Percentiles rank a stretch among this genome's conserved stretches.
phyloP scores from a whole-genome alignment of 2,888 invertebrate genomes.

The Metallyticus violacea region DNA sequence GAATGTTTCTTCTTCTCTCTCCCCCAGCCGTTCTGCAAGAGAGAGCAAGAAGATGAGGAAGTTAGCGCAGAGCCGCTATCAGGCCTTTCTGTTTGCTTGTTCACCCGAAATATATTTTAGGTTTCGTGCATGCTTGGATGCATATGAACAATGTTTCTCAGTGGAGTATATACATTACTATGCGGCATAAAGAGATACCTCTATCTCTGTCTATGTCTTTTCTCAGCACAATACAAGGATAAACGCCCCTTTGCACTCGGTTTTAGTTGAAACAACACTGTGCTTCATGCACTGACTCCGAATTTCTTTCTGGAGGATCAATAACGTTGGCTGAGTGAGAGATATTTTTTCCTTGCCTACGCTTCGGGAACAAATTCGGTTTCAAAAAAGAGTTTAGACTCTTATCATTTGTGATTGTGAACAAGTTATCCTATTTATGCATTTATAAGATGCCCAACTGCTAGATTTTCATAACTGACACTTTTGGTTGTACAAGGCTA shows the following conservation, averaged over 20 bases:
- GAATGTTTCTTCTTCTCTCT: not conserved
- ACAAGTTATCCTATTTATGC: no score
- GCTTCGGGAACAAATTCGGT: no score
- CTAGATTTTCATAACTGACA: no score
- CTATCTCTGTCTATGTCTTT: not conserved
- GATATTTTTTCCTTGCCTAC: not conserved
- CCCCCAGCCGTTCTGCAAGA: not conserved
- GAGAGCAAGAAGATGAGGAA: not conserved
- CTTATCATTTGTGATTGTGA: no score
- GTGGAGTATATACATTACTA: not conserved
- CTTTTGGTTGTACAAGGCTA: no score
- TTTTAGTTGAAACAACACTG: not conserved
- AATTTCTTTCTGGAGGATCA: not conserved
- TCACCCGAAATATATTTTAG: conserved; percentile 9
- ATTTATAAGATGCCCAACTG: no score
- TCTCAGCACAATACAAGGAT: not conserved
- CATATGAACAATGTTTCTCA: conserved; percentile 2
- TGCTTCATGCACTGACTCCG: not conserved
- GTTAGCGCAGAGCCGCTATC: not conserved
- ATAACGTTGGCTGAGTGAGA: not conserved
- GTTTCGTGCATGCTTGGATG: conserved; percentile 13
- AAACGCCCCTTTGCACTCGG: not conserved
- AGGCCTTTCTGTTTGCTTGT: conserved; percentile 12
- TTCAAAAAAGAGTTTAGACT: no score
- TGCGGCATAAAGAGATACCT: not conserved